Evolutionary conservation across 37 sponge, comb jelly and placozoan genomes (phyloP), one percentile per base, ranked within the genome.

Genomic region (Agelas oroides): DNA sequence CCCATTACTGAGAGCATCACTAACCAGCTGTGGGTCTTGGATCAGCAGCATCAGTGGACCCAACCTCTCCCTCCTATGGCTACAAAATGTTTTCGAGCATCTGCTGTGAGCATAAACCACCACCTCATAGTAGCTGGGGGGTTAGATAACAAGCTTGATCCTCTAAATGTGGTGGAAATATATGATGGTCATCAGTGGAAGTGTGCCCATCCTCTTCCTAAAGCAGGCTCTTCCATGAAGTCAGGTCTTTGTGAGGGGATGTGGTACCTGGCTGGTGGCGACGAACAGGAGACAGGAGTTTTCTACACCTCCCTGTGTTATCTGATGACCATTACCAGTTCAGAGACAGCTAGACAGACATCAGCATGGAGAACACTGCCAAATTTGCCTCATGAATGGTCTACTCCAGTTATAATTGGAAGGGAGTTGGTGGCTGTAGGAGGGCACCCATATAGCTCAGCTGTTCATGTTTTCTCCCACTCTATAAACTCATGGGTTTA

Each of bases 71-170:
- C 52, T 37, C 65, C 79, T 32, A 78, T 78, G 79, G 38, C 64
- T 21, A 78, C 79, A 21, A 24, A 32, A 39, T 65, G 65, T 37
- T 37, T 23, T 37, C 16, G 28, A 38, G 61, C 79, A 64, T 78
- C 79, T 14, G 64, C 66, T 78, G 28, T 64, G 2, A 8, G 46
- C 6, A 8, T 35, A n/a, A n/a, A 46, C n/a, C 38, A 64, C 28
- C 24, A 41, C 41, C 33, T 78, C 37, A 36, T 78, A 25, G 79
- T 78, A 0, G 79, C 79, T 25, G 79, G 79, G 34, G 79, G 79
- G 25, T n/a, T 27, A 8, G 17, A 32, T 3, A 53, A 46, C 8
- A 8, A 46, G n/a, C n/a, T n/a, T 46, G 46, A 46, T 46, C 46
- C 46, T 12, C 6, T 78, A 1, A 25, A 62, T 23, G 27, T 11